Base-by-base conservation (phyloP, 2,797 vertebrate genomes). In the Esox masquinongy region DNA sequence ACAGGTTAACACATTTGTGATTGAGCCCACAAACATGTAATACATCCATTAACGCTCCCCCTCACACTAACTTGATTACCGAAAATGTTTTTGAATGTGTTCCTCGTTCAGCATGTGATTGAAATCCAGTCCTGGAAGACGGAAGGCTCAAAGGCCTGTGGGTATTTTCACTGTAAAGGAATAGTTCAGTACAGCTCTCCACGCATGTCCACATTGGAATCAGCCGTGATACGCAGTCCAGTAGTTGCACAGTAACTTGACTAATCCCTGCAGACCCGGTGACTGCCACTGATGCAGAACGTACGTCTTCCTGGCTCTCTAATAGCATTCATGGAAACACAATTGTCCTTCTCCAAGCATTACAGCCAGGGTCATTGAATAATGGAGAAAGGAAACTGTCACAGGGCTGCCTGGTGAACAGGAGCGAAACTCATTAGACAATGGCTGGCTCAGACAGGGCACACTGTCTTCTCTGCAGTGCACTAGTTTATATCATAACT, bases 291-390 rank as follows among this genome's bases (percentile, higher is more conserved):
- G 34, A 53, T 43, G 61, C 29, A 47, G 36, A 31, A 49, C 50
- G 61, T 39, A 12, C 5, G 22, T 6, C n/a, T n/a, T 36, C 31
- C 31, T 69, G 29, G 34, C 15, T 51, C 17, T n/a, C 31, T 56
- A 69, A 75, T 56, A 59, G 15, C 31, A 67, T 68, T 74, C 66
- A 49, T 69, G 73, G 67, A 59, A 69, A 24, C 61, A 43, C 72
- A 36, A 53, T 47, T 72, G 49, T 63, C 39, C 36, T 69, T 16
- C 43, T 76, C 64, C 64, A 24, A 74, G 47, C 73, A 68, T 56
- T 74, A 50, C 17, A 73, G 56, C 19, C 8, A 11, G 53, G 63
- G 73, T 26, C 61, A 73, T n/a, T 51, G 63, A 50, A 74, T 74
- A 67, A 74, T 50, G 63, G 39, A 26, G 24, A 26, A 19, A 67